A percentile compares a stretch with the other conserved stretches of the same genome.
These are phyloP conservation scores for Oophaga sylvatica DNA, from an alignment of 2,797 vertebrate species.

Conservation along the genomic window DNA sequence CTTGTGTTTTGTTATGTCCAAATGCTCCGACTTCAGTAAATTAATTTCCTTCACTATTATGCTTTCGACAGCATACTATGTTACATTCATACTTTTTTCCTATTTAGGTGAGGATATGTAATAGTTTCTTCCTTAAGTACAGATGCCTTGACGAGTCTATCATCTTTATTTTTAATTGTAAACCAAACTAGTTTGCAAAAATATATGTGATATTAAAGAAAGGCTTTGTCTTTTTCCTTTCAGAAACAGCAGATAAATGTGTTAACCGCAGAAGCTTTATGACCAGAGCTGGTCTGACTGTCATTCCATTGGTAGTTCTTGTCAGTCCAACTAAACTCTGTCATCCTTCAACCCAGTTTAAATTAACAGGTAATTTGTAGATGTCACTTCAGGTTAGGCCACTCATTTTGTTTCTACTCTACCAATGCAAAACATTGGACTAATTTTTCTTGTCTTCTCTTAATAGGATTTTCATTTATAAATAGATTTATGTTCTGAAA, in stretches of 20 bases:
- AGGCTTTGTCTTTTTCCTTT: conserved; percentile 66
- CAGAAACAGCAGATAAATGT: conserved; percentile 77
- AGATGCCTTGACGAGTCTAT: conserved; percentile 52
- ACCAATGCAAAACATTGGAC: conserved; percentile 88
- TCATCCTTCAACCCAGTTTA: conserved; percentile 98
- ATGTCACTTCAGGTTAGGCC: conserved; percentile 99
- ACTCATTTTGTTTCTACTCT: conserved; percentile 97
- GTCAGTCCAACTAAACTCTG: conserved; percentile 94
- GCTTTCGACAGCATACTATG: conserved; percentile 38
- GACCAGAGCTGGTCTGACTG: conserved; percentile 85
- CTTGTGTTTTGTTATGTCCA: neutral
- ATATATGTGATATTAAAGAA: conserved; percentile 75
- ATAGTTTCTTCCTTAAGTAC: conserved; percentile 63
- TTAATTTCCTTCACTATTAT: conserved; percentile 8
- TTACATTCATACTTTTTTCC: conserved; percentile 60
- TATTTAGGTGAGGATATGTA: conserved; percentile 60
- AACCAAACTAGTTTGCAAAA: conserved; percentile 70
- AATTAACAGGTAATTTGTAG: conserved; percentile 99
- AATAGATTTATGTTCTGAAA: conserved; percentile 98
- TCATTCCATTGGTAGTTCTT: conserved; percentile 90
- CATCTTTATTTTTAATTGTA: conserved; percentile 62
- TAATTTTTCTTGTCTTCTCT: conserved; percentile 98
- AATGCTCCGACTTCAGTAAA: conserved; percentile 1
- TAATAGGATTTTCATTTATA: conserved; percentile 98
- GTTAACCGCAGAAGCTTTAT: conserved; percentile 78